These are phyloP conservation scores for Kryptolebias marmoratus DNA, from an alignment of 2,113 vertebrate genomes.

Conservation along the genomic window DNA sequence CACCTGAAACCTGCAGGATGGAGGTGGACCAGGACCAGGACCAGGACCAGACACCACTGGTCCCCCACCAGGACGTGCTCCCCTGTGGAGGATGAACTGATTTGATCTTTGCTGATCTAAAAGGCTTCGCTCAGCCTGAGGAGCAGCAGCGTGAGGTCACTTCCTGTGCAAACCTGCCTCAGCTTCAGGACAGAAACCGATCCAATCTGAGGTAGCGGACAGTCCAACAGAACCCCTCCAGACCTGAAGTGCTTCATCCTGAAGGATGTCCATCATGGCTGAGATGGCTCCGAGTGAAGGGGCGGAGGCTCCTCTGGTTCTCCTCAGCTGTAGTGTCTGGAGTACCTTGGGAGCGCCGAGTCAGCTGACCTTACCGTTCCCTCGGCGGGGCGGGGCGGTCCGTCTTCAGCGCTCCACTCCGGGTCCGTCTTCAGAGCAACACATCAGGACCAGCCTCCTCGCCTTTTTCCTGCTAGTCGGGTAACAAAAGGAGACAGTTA, in stretches of 20 bases:
- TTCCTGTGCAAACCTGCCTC: too few species aligned
- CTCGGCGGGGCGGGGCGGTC: constrained; percentile 83
- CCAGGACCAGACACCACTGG: too few species aligned
- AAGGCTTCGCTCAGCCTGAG: too few species aligned
- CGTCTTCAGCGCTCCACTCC: constrained; percentile 70
- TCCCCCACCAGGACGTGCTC: too few species aligned
- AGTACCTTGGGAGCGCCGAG: constrained; percentile 70
- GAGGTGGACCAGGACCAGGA: too few species aligned
- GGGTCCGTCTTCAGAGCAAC: constrained; percentile 93
- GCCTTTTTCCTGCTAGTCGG: constrained; percentile 97
- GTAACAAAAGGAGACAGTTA: constrained; percentile 99
- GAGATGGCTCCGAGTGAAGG: neutral
- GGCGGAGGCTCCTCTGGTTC: constrained; percentile 34
- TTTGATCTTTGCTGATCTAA: too few species aligned
- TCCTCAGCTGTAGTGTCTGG: constrained; percentile 59
- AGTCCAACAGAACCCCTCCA: constrained; percentile 62
- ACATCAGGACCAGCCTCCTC: constrained; percentile 92
- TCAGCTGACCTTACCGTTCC: constrained; percentile 90
- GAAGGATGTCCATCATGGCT: constrained; percentile 52
- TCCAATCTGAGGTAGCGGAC: too few species aligned
- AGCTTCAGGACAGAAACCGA: too few species aligned
- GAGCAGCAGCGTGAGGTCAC: too few species aligned
- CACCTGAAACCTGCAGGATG: too few species aligned
- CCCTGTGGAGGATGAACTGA: too few species aligned
- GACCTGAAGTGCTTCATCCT: constrained; percentile 69